Conservation (phyloP, 2,797 vertebrate genomes). For the Pangasius mekongensis region DNA sequence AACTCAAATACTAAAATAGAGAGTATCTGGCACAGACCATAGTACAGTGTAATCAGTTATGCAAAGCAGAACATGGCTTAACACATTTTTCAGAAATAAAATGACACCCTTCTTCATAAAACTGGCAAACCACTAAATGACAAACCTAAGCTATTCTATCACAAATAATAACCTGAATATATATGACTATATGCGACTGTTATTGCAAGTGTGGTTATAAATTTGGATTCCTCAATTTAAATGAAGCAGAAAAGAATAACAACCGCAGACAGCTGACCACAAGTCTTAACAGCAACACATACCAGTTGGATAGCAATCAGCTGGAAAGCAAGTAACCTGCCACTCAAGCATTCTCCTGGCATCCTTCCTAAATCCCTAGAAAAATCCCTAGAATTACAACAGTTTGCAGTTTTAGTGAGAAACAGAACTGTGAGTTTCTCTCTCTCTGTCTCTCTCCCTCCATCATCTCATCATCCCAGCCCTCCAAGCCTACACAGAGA, state of each 20-base stretch:
- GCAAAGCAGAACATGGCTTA: background rate
- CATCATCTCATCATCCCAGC: conserved; percentile 23
- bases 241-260: background rate
- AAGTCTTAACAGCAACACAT: conserved; percentile 6
- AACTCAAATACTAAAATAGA: background rate
- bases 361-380: conserved; percentile 12
- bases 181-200: no score
- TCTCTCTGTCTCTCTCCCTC: conserved; percentile 1
- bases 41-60: background rate
- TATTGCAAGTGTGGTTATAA: background rate
- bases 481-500: conserved; percentile 19
- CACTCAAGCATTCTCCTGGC: background rate
- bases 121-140: background rate
- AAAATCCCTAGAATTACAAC: background rate
- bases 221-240: background rate
- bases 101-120: background rate
- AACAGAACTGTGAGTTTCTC: conserved; percentile 5
- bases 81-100: background rate
- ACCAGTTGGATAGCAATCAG: conserved; percentile 16
- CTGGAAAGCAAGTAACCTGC: conserved; percentile 1
- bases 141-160: background rate
- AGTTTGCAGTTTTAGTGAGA: background rate
- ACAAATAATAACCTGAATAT: background rate
- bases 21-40: background rate
- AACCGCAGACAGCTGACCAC: background rate